Percentiles rank a stretch among this genome's conserved stretches.
Evolutionary conservation across 2,797 vertebrate species (phyloP).

Genomic region (Neoniphon sammara): DNA sequence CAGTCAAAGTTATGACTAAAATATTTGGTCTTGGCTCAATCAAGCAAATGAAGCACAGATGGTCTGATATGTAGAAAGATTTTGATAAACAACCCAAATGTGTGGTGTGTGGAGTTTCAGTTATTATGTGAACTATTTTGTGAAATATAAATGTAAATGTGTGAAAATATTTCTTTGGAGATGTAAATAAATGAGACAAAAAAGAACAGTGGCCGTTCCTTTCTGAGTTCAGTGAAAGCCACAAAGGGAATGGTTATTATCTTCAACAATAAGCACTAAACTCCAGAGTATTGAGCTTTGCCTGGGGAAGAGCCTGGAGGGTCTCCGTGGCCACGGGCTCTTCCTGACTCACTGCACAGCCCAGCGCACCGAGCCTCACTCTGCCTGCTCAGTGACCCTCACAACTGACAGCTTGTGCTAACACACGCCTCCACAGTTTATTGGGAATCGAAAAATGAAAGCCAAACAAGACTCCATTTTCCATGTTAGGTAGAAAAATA

Average conservation of each 20-base stretch:
- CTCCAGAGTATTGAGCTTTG: conserved; percentile 38
- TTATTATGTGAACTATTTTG: too few species aligned
- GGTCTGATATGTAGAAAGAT: neutral
- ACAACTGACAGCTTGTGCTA: conserved; percentile 43
- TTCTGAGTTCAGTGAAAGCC: neutral
- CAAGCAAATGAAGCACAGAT: neutral
- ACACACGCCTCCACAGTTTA: conserved; percentile 32
- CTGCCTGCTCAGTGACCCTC: conserved; percentile 54
- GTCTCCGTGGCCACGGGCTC: conserved; percentile 42
- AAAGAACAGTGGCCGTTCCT: neutral
- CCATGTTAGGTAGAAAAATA: neutral
- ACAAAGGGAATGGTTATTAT: conserved; percentile 31
- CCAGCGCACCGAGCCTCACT: conserved; percentile 36
- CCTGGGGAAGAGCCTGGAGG: conserved; percentile 34
- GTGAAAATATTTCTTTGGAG: too few species aligned
- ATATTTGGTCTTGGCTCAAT: neutral
- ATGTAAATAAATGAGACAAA: neutral
- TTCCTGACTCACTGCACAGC: conserved; percentile 48
- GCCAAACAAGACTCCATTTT: neutral
- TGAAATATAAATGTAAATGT: too few species aligned
- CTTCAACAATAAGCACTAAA: conserved; percentile 19
- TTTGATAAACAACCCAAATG: neutral
- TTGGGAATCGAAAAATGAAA: conserved; percentile 9
- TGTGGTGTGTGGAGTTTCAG: too few species aligned
- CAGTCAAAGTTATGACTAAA: neutral